Base-by-base conservation (phyloP, 2,888 invertebrate genomes). In the Neoscelio sp. region DNA sequence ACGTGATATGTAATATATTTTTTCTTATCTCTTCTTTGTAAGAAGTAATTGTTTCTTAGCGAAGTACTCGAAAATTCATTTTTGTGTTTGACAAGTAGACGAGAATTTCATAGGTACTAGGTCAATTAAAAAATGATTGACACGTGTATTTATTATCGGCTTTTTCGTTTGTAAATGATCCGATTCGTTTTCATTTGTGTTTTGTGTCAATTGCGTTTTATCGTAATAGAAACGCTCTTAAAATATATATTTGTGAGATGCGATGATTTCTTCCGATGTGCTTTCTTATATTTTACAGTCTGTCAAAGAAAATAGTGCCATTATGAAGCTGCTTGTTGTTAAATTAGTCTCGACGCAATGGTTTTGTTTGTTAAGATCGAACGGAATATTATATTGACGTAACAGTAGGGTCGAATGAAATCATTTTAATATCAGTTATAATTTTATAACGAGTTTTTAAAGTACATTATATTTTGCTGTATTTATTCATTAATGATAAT, bases 1-100 rank as follows among this genome's bases (percentile, higher is more conserved):
- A 42, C 28, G 28, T 73, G 76, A 77, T 73, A 77, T 73, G 76
- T 64, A 80, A 77, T 68, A 74, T 73, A 77, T 77, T 68, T 44
- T 71, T 54, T 68, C 74, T 68, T 74, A 77, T 77, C 71, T 65
- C 70, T 48, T 64, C 42, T 40, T 48, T 68, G 30, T 35, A 62
- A 40, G 52, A 50, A 46, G 28, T 56, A 15, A 64, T 17, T 15
- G 46, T 46, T 26, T 52, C 35, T 48, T 52, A 18, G 17, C 46
- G 28, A 62, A 44, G 42, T 50, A 10, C 3, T 20, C 17, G 7
- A 2, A 13, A 35, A 67, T 52, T 12, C 7, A 33, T 10, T 23
- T 58, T 38, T n/a, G 6, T 7, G 40, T 38, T 23, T 20, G 20
- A 38, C 18, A 35, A 65, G 13, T 42, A 2, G 42, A 42, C 6